Conservation (phyloP, 2,888 invertebrate species). For the Scrobipalpa costella region DNA sequence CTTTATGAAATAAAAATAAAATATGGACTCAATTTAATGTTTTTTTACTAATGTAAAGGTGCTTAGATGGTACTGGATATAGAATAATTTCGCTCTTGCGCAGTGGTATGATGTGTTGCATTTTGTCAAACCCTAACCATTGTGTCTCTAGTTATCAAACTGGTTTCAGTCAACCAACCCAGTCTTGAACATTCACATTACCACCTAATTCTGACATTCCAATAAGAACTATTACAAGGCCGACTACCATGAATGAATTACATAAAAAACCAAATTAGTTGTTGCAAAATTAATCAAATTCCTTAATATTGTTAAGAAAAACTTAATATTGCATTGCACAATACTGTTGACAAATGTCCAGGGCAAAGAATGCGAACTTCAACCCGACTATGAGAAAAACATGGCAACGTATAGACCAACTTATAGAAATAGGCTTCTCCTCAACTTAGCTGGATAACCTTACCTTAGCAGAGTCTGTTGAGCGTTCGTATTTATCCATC, state of each 20-base stretch:
- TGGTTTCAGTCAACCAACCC: slow-evolving; percentile 22
- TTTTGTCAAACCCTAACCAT: slow-evolving; percentile 2
- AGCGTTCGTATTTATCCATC: slow-evolving; percentile 55
- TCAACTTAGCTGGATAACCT: slow-evolving; percentile 56
- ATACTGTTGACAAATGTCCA: slow-evolving; percentile 65
- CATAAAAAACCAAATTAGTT: slow-evolving; percentile 33
- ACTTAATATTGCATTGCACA: slow-evolving; percentile 48
- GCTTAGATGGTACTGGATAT: no score
- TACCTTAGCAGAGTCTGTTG: slow-evolving; percentile 60
- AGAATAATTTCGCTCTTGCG: no score
- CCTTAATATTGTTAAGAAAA: slow-evolving; percentile 39
- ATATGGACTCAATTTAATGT: no score
- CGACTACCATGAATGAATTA: slow-evolving; percentile 37
- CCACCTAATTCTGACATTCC: slow-evolving; percentile 34
- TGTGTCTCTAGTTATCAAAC: slow-evolving; percentile 16
- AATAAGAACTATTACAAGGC: slow-evolving; percentile 37
- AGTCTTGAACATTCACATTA: slow-evolving; percentile 38
- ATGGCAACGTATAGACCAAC: slow-evolving; percentile 48
- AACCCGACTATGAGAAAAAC: slow-evolving; percentile 56
- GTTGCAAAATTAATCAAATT: slow-evolving; percentile 35
- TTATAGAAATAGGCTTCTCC: slow-evolving; percentile 53
- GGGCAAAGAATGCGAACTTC: slow-evolving; percentile 61
- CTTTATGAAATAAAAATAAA: no score
- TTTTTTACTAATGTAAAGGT: no score
- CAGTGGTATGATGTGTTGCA: not conserved